A percentile compares a stretch with the other conserved stretches of the same genome.
Conservation (phyloP, 2,888 invertebrate genomes). For the Bembecia ichneumoniformis region DNA sequence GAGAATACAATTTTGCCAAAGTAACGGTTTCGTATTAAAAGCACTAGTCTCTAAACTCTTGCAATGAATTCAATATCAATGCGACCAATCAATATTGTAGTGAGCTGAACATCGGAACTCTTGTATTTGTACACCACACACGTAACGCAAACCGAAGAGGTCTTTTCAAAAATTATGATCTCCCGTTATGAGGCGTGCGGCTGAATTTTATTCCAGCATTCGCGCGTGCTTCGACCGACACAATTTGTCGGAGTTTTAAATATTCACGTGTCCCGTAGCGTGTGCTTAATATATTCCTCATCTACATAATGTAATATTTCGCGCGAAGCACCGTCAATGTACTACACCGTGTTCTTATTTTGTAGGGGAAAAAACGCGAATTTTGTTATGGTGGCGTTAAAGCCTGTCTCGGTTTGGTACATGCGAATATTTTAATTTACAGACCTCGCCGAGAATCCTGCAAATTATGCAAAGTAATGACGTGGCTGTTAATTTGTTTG, state of each 20-base stretch:
- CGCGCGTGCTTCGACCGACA: conserved; percentile 30
- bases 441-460: conserved; percentile 1
- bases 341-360: conserved; percentile 24
- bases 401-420: neutral
- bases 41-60: neutral
- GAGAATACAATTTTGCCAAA: no score
- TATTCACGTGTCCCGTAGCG: conserved; percentile 47
- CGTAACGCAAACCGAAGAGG: conserved; percentile 36
- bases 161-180: conserved; percentile 50
- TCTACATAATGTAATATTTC: conserved; percentile 56
- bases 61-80: conserved; percentile 1
- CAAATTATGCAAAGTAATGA: conserved; percentile 1
- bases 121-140: conserved; percentile 30
- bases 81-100: conserved; percentile 7
- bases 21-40: no score
- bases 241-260: conserved; percentile 53
- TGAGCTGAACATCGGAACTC: conserved; percentile 3
- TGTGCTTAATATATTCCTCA: conserved; percentile 51
- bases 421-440: conserved; percentile 6
- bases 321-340: conserved; percentile 29
- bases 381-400: neutral
- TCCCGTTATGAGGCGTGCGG: conserved; percentile 25
- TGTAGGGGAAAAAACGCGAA: conserved; percentile 9
- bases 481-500: neutral
- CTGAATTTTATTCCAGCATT: conserved; percentile 30